A percentile compares a stretch with the other conserved stretches of the same genome.
Conservation (phyloP, 2,113 vertebrate genomes). For the Psilopogon haemacephalus region DNA sequence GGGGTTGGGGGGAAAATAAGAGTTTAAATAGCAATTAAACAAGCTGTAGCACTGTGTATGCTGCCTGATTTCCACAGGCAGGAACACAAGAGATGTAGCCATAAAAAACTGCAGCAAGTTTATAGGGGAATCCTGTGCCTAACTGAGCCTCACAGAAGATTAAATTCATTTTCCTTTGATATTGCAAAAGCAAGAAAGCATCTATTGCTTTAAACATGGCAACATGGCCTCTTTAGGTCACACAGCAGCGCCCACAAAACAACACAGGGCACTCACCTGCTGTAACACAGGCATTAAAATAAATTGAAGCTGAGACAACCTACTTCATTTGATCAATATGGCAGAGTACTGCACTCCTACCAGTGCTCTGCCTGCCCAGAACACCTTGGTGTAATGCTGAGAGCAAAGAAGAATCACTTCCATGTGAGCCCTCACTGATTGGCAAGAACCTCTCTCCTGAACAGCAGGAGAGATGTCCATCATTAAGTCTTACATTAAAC, state of each 20-base stretch:
- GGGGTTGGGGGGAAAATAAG: not conserved
- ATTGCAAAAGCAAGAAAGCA: not conserved
- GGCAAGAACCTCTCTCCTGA: not conserved
- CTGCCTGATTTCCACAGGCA: not conserved
- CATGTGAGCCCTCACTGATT: not conserved
- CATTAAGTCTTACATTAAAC: not conserved
- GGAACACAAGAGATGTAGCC: not conserved
- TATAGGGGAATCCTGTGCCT: not conserved
- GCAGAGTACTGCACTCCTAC: not conserved
- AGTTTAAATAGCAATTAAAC: not conserved
- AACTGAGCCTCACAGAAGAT: not conserved
- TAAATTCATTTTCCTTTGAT: not conserved
- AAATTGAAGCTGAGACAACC: not conserved
- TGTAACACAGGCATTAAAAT: not conserved
- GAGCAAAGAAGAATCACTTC: not conserved
- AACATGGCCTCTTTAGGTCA: not conserved
- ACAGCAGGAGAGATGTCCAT: rapidly evolving
- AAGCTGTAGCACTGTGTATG: not conserved
- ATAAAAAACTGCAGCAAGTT: not conserved
- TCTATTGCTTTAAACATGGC: not conserved
- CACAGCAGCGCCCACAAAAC: not conserved
- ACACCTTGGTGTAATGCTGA: not conserved
- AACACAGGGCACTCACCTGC: not conserved
- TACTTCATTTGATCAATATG: not conserved
- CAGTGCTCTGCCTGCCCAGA: not conserved